Conservation (phyloP, 2,888 invertebrate species). For the Tachina grossa region DNA sequence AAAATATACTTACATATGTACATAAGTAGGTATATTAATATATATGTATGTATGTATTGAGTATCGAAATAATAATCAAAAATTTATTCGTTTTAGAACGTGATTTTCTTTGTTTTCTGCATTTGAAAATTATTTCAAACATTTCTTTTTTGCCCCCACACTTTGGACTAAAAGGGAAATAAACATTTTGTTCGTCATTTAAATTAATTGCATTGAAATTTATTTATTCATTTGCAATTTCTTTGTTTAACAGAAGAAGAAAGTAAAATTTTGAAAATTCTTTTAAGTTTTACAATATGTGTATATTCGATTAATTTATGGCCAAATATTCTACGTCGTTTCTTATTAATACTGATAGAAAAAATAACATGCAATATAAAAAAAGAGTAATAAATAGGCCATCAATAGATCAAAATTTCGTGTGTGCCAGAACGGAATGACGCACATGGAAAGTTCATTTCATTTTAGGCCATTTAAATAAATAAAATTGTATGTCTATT, state of each 20-base stretch:
- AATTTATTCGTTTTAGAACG: not conserved
- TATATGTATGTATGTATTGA: no score
- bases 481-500: slow-evolving; percentile 10
- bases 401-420: slow-evolving; percentile 21
- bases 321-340: slow-evolving; percentile 2
- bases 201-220: not conserved
- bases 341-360: slow-evolving; percentile 4
- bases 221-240: not conserved
- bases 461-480: slow-evolving; percentile 10
- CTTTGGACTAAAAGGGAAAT: not conserved
- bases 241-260: slow-evolving; percentile 6
- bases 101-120: not conserved
- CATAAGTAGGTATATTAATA: not conserved
- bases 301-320: slow-evolving; percentile 13
- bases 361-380: not conserved
- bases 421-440: slow-evolving; percentile 26
- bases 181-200: not conserved
- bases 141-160: not conserved
- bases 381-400: slow-evolving; percentile 21
- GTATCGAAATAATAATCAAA: slow-evolving; percentile 7
- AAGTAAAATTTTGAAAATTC: slow-evolving; percentile 4
- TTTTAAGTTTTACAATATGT: slow-evolving; percentile 22
- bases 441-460: slow-evolving; percentile 48
- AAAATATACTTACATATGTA: no score
- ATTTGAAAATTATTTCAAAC: not conserved